Evolutionary conservation across 2,113 vertebrate genomes (phyloP), one percentile per base, ranked within the genome.

Genomic region (Sporophila hypoxantha): DNA sequence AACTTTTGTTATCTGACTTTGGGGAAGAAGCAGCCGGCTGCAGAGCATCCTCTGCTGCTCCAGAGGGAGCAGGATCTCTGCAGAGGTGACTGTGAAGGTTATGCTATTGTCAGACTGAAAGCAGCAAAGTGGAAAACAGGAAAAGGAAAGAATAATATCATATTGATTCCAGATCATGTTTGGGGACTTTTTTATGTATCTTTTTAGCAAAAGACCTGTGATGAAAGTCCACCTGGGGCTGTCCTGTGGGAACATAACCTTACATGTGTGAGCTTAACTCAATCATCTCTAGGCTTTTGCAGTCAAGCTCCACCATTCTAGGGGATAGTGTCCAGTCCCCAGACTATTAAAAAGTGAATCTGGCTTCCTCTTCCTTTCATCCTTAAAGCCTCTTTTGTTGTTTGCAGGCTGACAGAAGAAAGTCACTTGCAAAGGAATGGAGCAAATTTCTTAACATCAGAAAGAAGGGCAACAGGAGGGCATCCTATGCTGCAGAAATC

Each of bases 381-480:
- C 91, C 68, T 89, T 80, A 95, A 94, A 91, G 82, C 44, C 23
- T 71, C 67, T 87, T 94, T 92, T 92, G 82, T 94, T 94, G 89
- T 93, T 90, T 83, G 53, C 65, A 87, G 69, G 57, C 65, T 79
- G 81, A 78, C 32, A 84, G 84, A 82, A 90, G 67, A 87, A 88
- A 91, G 84, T 85, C 30, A 0, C 67, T 81, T 64, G 61, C 61
- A 80, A 89, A 91, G 41, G 44, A 42, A 89, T 75, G 57, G 57
- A 82, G 14, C 46, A 75, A 57, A 41, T 79, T 86, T 88, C 91
- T 79, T 80, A 87, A 81, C 69, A 90, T 90, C 79, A 94, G 85
- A 93, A 77, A 64, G 91, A 93, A 95, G 93, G 92, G 91, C 89
- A 85, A 49, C 26, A 60, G 53, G 66, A 94, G 75, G 91, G 86